Base-by-base conservation (phyloP, 2,888 invertebrate species). In the Plebejus argus region DNA sequence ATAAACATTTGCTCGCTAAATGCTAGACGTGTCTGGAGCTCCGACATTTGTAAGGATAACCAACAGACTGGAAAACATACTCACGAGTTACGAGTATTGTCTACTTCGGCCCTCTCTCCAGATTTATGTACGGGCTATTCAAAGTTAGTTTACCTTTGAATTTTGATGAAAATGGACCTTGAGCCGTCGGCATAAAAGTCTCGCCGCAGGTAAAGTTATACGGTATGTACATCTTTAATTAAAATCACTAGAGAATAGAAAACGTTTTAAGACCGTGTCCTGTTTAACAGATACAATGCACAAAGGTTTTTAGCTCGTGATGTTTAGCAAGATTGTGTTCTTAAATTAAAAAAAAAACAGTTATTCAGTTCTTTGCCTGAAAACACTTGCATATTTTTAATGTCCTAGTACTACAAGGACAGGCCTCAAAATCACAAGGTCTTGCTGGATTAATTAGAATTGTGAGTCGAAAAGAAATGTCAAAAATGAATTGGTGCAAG, bases 61-160 rank as follows among this genome's bases (percentile, higher is more conserved):
- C 72, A 39, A 72, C 72, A 72, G 72, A 72, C 72, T 72, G 39
- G 72, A 72, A 72, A 39, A 39, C 39, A 66, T 66, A 66, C 66
- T 28, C 66, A 66, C 66, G 28, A 66, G 66, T 66, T 66, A 66
- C 66, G 66, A 66, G 66, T 18, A 66, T 66, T 28, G 66, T 66
- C 66, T 28, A 66, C 15, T 66, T 66, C 66, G 66, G 15, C 66
- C 18, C 66, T 66, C 18, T 28, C 66, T 28, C 15, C 28, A 66
- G 66, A 66, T 28, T 66, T 66, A 66, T 66, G 66, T 66, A 66
- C 2, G 1, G 58, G 18, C 53, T 4, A 18, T 53, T 53, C 18
- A 18, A 53, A 53, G 53, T 53, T 53, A 53, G 18, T 53, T 53
- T 18, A 53, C 53, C 53, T 53, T 53, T 4, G 53, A 53, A 53